These are phyloP conservation scores for Forbesichthys papilliferus DNA, from an alignment of 2,113 vertebrate genomes.

Conservation along the genomic window DNA sequence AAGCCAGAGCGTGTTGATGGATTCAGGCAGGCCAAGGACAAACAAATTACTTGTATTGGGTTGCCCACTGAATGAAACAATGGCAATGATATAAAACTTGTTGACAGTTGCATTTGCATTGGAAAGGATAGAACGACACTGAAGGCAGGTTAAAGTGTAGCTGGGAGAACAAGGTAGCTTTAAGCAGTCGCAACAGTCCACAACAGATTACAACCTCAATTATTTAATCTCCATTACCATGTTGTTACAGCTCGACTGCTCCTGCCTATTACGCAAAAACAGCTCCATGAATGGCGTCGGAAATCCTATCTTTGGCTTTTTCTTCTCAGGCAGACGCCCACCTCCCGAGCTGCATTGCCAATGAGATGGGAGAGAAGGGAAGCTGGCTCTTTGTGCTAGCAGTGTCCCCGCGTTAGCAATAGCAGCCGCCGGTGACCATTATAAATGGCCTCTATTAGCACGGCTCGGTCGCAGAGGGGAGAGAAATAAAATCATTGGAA, in stretches of 20 bases:
- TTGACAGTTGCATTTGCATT: constrained; percentile 28
- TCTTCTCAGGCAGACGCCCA: constrained; percentile 47
- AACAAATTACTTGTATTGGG: constrained; percentile 48
- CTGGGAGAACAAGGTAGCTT: constrained; percentile 15
- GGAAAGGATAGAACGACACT: constrained; percentile 17
- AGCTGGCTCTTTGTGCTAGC: constrained; percentile 56
- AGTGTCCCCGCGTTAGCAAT: constrained; percentile 20
- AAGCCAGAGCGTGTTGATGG: not conserved
- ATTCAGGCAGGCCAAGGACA: constrained; percentile 39
- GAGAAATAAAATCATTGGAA: constrained; percentile 76
- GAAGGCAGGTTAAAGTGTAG: constrained; percentile 21
- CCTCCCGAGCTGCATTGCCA: constrained; percentile 59
- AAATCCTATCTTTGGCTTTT: constrained; percentile 40
- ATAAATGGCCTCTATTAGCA: constrained; percentile 80
- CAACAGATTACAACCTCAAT: constrained; percentile 45
- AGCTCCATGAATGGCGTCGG: constrained; percentile 43
- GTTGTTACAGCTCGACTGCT: constrained; percentile 47
- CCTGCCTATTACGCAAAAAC: constrained; percentile 57
- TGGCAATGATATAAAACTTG: constrained; percentile 23
- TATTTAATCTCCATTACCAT: constrained; percentile 41
- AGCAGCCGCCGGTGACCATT: constrained; percentile 70
- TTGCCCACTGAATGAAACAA: constrained; percentile 38
- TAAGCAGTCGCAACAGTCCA: constrained; percentile 31
- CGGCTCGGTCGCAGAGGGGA: constrained; percentile 68
- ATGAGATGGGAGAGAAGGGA: constrained; percentile 35